phyloP scores from a whole-genome alignment of 1,140 invertebrate genomes.

The Dinoponera quadriceps region DNA sequence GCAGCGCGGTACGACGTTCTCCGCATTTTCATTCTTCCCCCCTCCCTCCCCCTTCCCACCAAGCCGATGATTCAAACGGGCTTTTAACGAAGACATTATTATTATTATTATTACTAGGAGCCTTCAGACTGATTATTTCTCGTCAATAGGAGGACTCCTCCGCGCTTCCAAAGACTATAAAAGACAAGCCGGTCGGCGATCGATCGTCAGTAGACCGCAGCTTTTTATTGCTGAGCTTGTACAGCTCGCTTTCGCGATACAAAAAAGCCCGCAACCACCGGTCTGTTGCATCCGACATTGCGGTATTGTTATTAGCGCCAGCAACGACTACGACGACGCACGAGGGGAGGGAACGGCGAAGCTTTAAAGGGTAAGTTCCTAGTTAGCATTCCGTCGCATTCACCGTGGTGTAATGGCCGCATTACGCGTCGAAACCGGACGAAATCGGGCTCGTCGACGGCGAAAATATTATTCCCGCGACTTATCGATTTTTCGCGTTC shows the following conservation, averaged over 20 bases:
- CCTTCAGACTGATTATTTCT: conserved; percentile 53
- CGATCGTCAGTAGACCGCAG: conserved; percentile 42
- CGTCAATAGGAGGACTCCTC: conserved; percentile 38
- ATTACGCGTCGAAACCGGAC: not conserved
- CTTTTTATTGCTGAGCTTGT: conserved; percentile 54
- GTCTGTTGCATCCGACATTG: conserved; percentile 26
- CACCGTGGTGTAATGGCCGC: not conserved
- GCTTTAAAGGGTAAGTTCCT: conserved; percentile 43
- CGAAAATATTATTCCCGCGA: conserved; percentile 25
- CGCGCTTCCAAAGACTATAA: conserved; percentile 39
- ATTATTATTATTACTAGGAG: conserved; percentile 38
- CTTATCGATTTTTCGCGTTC: conserved; percentile 20
- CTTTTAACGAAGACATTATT: conserved; percentile 58
- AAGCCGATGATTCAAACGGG: conserved; percentile 28
- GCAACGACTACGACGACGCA: too few species aligned
- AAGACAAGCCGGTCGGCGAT: conserved; percentile 50
- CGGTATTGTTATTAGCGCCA: not conserved
- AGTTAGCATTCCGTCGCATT: not conserved
- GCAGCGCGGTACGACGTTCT: not conserved
- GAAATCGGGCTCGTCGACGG: not conserved
- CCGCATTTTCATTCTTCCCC: conserved; percentile 39
- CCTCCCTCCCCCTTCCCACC: not conserved
- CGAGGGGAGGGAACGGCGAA: not conserved
- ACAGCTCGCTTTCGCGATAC: conserved; percentile 3
- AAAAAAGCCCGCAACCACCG: conserved; percentile 1